Percentiles rank a stretch among this genome's conserved stretches.
phyloP scores from a whole-genome alignment of 2,113 vertebrate genomes.

The Platysteira castanea region DNA sequence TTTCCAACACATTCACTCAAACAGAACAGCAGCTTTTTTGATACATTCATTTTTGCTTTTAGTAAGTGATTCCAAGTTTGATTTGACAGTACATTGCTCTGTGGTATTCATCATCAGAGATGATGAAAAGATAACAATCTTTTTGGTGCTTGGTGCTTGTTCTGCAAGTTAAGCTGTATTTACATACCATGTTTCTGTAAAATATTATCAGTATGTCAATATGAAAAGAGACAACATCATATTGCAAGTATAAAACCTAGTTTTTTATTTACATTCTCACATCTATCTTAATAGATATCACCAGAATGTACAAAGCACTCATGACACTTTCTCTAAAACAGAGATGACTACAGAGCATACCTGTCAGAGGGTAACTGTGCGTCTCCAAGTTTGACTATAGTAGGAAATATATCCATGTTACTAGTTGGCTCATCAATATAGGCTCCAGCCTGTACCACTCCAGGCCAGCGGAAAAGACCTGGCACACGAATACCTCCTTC shows the following conservation, averaged over 20 bases:
- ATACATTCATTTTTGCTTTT: background rate
- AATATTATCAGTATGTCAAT: background rate
- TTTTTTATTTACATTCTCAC: background rate
- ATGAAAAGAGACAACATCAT: background rate
- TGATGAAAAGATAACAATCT: too few species aligned
- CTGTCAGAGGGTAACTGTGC: constrained; percentile 77
- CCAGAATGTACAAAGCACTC: background rate
- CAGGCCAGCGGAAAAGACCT: constrained; percentile 79
- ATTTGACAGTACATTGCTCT: background rate
- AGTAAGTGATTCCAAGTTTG: background rate
- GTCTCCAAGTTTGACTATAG: constrained; percentile 71
- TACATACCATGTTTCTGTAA: background rate
- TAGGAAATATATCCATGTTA: constrained; percentile 91
- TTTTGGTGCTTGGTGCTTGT: background rate
- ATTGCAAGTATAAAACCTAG: background rate
- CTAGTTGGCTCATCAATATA: constrained; percentile 79
- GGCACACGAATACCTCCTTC: constrained; percentile 90
- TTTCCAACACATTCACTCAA: background rate
- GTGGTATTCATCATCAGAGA: too few species aligned
- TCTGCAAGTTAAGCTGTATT: background rate
- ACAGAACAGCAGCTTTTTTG: background rate
- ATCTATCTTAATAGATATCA: background rate
- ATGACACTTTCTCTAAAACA: background rate
- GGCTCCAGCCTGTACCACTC: constrained; percentile 59
- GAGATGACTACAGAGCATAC: constrained; percentile 47